These are phyloP conservation scores for Cerastoderma edule DNA, from an alignment of 2,888 invertebrate species.

Conservation along the genomic window DNA sequence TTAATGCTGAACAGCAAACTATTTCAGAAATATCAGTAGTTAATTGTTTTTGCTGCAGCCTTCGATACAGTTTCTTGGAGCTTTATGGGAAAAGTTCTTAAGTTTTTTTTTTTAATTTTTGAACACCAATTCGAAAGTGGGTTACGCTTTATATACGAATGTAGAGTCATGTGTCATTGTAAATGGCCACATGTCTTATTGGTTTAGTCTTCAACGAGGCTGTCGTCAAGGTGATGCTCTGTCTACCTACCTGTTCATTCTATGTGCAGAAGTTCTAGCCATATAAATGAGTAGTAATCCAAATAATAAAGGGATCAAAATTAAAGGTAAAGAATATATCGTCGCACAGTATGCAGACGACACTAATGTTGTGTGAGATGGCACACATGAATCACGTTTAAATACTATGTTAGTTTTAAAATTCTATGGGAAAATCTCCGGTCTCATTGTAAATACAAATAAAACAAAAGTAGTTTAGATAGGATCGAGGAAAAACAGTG, in stretches of 20 bases:
- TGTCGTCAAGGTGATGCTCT: conserved; percentile 25
- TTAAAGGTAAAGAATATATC: background rate
- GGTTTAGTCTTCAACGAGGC: conserved; percentile 10
- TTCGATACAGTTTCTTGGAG: no score
- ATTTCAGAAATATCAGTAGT: conserved; percentile 15
- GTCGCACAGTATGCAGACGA: conserved; percentile 28
- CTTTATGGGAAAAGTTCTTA: conserved; percentile 20
- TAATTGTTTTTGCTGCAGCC: conserved; percentile 24
- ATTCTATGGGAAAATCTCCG: conserved; percentile 13
- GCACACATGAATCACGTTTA: background rate
- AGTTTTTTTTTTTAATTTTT: conserved; percentile 31
- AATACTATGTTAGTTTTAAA: no score
- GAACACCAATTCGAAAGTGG: conserved; percentile 20
- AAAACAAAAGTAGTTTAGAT: conserved; percentile 25
- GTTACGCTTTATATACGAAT: conserved; percentile 26
- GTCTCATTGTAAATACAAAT: conserved; percentile 7
- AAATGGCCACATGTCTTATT: no score
- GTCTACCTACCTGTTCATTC: conserved; percentile 19
- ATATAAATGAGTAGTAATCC: background rate
- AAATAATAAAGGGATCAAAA: conserved; percentile 15
- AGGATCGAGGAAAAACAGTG: conserved; percentile 19
- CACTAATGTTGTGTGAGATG: conserved; percentile 7
- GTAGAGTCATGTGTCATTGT: conserved; percentile 24
- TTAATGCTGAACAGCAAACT: conserved; percentile 16
- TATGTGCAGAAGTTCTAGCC: conserved; percentile 16